A percentile compares a stretch with the other conserved stretches of the same genome.
Conservation (phyloP, 2,888 invertebrate species). For the Horisme vitalbata region DNA sequence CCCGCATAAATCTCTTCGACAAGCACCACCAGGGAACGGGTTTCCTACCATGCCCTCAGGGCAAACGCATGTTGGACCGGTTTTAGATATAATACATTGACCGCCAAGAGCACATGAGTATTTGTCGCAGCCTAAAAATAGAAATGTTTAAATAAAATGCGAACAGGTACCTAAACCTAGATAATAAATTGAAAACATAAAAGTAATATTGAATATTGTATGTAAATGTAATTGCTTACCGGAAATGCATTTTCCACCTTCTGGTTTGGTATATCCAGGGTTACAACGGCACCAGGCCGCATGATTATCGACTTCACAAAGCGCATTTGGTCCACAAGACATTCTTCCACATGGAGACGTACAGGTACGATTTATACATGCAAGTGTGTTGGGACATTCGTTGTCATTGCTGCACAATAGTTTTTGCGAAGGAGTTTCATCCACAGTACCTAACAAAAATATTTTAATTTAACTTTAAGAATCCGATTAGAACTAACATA, state of each 20-base stretch:
- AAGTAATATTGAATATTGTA: too few relatives aligned
- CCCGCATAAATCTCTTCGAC: constrained; percentile 92
- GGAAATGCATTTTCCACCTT: constrained; percentile 92
- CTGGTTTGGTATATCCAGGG: constrained; percentile 90
- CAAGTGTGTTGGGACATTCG: constrained; percentile 91
- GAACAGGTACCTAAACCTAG: too few relatives aligned
- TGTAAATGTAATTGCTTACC: constrained; percentile 81
- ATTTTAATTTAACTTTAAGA: background rate
- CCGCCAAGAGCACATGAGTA: constrained; percentile 92
- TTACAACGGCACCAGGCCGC: constrained; percentile 94
- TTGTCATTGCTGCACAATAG: constrained; percentile 87
- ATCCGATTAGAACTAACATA: background rate
- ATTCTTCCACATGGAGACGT: constrained; percentile 90
- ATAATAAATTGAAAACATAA: too few relatives aligned
- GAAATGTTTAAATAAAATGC: background rate
- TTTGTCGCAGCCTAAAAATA: constrained; percentile 86
- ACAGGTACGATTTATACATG: constrained; percentile 90
- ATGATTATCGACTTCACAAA: constrained; percentile 94
- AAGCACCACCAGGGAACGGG: constrained; percentile 95
- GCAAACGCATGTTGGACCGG: constrained; percentile 94
- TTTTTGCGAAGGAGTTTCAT: constrained; percentile 79
- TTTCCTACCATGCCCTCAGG: constrained; percentile 93
- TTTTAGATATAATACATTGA: constrained; percentile 91
- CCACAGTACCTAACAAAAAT: constrained; percentile 53
- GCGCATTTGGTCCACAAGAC: constrained; percentile 92